A percentile compares a stretch with the other conserved stretches of the same genome.
Evolutionary conservation across 2,888 invertebrate species (phyloP).

Genomic region (Oscheius onirici): DNA sequence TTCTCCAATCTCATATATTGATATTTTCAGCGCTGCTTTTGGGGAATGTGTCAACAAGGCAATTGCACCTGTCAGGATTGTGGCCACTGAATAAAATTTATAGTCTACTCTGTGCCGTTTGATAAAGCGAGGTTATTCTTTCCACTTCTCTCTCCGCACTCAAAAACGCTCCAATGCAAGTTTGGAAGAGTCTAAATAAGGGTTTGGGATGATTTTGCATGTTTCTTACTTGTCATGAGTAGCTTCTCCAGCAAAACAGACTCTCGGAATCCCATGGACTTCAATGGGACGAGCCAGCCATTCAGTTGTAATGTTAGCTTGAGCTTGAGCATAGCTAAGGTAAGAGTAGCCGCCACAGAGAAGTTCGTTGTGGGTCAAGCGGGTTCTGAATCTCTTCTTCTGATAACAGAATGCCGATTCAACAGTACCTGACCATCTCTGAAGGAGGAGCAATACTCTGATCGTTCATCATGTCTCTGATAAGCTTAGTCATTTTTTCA

Average conservation of each 20-base stretch:
- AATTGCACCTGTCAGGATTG: too few species aligned
- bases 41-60: too few species aligned
- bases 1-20: too few species aligned
- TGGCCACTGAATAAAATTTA: not conserved
- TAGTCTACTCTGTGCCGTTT: not conserved
- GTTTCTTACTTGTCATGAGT: slow-evolving; percentile 62
- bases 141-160: slow-evolving; percentile 64
- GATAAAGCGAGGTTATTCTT: slow-evolving; percentile 18
- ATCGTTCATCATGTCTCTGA: slow-evolving; percentile 59
- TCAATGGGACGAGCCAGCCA: slow-evolving; percentile 58
- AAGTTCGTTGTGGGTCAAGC: slow-evolving; percentile 58
- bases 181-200: slow-evolving; percentile 59
- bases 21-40: too few species aligned
- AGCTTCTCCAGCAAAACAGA: slow-evolving; percentile 68
- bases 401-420: too few species aligned
- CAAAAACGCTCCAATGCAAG: slow-evolving; percentile 64
- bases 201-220: not conserved
- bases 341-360: slow-evolving; percentile 65
- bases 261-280: slow-evolving; percentile 41
- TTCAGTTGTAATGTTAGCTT: slow-evolving; percentile 24
- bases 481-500: slow-evolving; percentile 52
- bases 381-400: slow-evolving; percentile 37
- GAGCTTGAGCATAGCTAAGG: slow-evolving; percentile 56
- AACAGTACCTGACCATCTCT: slow-evolving; percentile 44
- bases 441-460: slow-evolving; percentile 43